Evolutionary conservation across 1,140 invertebrate genomes (phyloP).

Genomic region (Pristionchus pacificus): DNA sequence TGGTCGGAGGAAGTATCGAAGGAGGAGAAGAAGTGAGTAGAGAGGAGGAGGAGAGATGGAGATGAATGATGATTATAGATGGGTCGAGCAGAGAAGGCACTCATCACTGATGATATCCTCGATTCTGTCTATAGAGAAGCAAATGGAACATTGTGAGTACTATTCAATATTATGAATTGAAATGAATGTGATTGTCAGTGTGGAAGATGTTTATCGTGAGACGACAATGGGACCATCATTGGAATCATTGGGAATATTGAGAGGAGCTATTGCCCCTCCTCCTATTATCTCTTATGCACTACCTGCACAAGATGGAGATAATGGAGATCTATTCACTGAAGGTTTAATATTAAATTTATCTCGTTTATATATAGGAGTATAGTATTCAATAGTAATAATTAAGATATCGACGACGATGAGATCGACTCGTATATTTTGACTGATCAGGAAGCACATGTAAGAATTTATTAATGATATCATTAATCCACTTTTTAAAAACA

Average conservation of each 20-base stretch:
- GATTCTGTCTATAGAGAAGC: conserved; percentile 41
- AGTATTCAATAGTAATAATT: neutral
- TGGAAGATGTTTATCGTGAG: too few species aligned
- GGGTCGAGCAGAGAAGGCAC: conserved; percentile 12
- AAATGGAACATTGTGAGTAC: too few species aligned
- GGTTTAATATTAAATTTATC: too few species aligned
- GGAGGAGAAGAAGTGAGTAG: conserved; percentile 9
- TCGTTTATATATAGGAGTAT: too few species aligned
- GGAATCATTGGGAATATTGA: conserved; percentile 39
- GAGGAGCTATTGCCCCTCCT: neutral
- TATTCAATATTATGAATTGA: too few species aligned
- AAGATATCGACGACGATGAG: conserved; percentile 51
- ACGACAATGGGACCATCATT: conserved; percentile 40
- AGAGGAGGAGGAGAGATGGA: conserved; percentile 23
- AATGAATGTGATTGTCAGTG: too few species aligned
- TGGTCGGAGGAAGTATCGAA: conserved; percentile 29
- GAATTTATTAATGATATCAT: neutral
- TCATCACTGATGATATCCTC: conserved; percentile 38
- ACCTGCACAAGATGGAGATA: conserved; percentile 23
- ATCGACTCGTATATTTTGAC: conserved; percentile 54
- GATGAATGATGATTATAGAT: conserved; percentile 5
- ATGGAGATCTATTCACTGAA: conserved; percentile 43
- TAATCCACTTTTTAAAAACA: neutral
- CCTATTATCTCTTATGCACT: conserved; percentile 1
- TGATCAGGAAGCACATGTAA: conserved; percentile 36